Evolutionary conservation across 2,113 vertebrate species (phyloP).

Genomic region (Ibidorhyncha struthersii): DNA sequence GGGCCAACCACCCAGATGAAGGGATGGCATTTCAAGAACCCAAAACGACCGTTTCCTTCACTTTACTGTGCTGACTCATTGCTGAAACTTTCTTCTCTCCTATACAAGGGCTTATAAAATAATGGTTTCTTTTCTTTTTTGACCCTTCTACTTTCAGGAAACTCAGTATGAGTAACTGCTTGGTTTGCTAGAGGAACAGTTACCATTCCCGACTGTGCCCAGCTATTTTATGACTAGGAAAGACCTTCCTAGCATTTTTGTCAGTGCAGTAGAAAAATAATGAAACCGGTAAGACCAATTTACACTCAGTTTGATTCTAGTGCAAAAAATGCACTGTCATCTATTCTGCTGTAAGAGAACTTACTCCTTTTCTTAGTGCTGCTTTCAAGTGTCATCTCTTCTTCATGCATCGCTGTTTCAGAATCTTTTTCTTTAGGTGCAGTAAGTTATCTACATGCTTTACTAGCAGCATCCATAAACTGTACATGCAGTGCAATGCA

Average conservation of each 20-base stretch:
- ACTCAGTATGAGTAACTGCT: background rate
- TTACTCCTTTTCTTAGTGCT: background rate
- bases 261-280: background rate
- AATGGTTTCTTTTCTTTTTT: background rate
- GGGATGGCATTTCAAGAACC: background rate
- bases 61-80: background rate
- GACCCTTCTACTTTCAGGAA: background rate
- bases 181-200: background rate
- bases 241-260: background rate
- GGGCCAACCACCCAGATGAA: background rate
- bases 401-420: background rate
- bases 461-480: background rate
- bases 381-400: background rate
- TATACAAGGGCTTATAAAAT: background rate
- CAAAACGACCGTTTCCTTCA: background rate
- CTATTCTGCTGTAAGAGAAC: background rate
- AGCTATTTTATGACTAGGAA: background rate
- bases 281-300: background rate
- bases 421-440: background rate
- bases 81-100: background rate
- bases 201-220: background rate
- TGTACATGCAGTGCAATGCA: background rate
- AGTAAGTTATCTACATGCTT: background rate
- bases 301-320: background rate
- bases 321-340: background rate